Evolutionary conservation across 1,140 invertebrate genomes (phyloP), one percentile per base, ranked within the genome.

Genomic region (Meloidogyne chitwoodi): DNA sequence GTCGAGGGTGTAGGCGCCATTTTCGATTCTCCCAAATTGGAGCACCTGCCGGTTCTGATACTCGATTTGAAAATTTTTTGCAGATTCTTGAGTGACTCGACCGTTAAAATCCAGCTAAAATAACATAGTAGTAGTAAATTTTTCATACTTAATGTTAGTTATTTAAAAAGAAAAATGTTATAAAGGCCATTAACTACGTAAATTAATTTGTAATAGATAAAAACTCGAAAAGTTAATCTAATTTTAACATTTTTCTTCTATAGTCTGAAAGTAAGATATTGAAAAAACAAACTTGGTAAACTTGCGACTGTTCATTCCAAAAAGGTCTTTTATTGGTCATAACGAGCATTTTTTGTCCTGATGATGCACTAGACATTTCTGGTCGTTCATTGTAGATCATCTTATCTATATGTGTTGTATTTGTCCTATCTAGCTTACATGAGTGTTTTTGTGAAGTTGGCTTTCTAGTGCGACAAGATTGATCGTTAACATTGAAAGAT

Each of bases 11-110:
- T 98, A 99, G 19, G 95, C 95, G 88, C 98, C 97, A 78, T 93
- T 93, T 89, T 99, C 96, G 83, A 99, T 98, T 75, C 96, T 91
- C 24, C 96, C 96, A 89, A 99, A 99, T 89, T 99, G 96, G 94
- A 99, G 97, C 14, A 98, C 96, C 91, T 98, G 96, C 89, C 94
- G 95, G 56, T 93, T 94, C 83, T 93, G 91, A 86, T 95, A 96
- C 89, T 99, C 96, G 71, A 99, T 97, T 89, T 99, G 96, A 88
- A 99, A 99, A 89, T 99, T 99, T 88, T 99, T 99, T 1, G 96
- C 96, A 5, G 95, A 98, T 88, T 99, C 96, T 87, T 98, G 96
- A 0, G 96, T 99, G 27, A 99, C 96, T 82, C 96, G 90, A 16
- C 96, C 96, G n/a, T 96, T 96, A 90, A 98, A 99, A 89, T 99